Conservation (phyloP, 2,797 vertebrate genomes). For the Rallus crepitans region DNA sequence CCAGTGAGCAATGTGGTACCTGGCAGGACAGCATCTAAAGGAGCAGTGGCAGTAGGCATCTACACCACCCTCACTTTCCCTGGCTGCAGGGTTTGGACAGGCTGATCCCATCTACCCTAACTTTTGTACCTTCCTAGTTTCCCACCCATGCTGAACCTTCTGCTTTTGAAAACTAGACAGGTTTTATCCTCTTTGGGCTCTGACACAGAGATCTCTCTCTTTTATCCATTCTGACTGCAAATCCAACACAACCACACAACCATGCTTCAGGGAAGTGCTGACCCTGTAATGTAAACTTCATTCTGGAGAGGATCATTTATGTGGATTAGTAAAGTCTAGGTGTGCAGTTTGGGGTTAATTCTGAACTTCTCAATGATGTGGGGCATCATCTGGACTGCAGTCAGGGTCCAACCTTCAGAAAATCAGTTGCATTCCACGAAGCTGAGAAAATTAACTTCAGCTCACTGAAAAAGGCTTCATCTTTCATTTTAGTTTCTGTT, state of each 20-base stretch:
- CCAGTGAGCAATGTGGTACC: rapidly evolving
- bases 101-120: not conserved
- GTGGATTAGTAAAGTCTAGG: not conserved
- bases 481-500: not conserved
- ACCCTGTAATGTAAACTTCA: not conserved
- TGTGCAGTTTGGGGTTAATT: not conserved
- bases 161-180: not conserved
- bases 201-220: not conserved
- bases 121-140: not conserved
- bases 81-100: not conserved
- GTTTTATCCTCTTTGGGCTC: not conserved
- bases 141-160: not conserved
- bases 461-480: not conserved
- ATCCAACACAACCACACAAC: not conserved
- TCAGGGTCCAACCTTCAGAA: not conserved
- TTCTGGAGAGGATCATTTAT: not conserved
- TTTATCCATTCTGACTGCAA: not conserved
- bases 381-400: not conserved
- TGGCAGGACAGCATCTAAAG: rapidly evolving
- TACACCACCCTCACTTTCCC: rapidly evolving
- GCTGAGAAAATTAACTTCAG: not conserved
- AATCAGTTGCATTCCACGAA: not conserved
- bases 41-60: not conserved
- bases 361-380: not conserved
- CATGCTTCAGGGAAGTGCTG: not conserved